Percentiles rank a stretch among this genome's conserved stretches.
These are phyloP conservation scores for Pyxicephalus adspersus DNA, from an alignment of 2,113 vertebrate species.

Conservation along the genomic window DNA sequence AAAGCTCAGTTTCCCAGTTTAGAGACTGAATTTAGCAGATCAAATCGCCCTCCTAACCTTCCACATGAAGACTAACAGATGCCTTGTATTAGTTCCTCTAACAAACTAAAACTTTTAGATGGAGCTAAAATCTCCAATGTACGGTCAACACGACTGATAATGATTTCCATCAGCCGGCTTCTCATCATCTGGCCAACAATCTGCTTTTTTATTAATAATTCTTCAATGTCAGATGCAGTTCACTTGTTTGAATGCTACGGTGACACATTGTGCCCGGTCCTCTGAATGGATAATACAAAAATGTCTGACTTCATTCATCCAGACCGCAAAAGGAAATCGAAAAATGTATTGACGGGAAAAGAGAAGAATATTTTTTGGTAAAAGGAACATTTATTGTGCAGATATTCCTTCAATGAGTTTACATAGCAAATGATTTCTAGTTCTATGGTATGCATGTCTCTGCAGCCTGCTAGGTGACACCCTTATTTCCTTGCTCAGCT, in stretches of 20 bases:
- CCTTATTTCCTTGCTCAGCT: too few relatives aligned
- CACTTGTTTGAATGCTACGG: slow-evolving; percentile 15
- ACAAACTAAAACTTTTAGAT: slow-evolving; percentile 18
- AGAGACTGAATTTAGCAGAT: not conserved
- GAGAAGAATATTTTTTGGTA: not conserved
- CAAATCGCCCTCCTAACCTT: not conserved
- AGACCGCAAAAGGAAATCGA: slow-evolving; percentile 37
- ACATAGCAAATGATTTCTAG: too few relatives aligned
- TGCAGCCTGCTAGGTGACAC: too few relatives aligned
- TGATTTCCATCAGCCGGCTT: slow-evolving; percentile 38
- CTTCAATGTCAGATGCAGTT: slow-evolving; percentile 27
- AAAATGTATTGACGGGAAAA: slow-evolving; percentile 9
- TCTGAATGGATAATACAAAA: slow-evolving; percentile 16
- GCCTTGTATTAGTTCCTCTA: slow-evolving; percentile 18
- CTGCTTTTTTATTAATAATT: slow-evolving; percentile 46
- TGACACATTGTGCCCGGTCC: slow-evolving; percentile 23
- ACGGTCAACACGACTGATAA: slow-evolving; percentile 6
- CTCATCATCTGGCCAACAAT: slow-evolving; percentile 44
- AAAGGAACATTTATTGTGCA: too few relatives aligned
- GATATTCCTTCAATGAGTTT: too few relatives aligned
- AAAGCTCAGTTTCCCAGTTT: slow-evolving; percentile 10
- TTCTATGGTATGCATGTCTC: too few relatives aligned
- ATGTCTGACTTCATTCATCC: slow-evolving; percentile 46
- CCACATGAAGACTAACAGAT: slow-evolving; percentile 17
- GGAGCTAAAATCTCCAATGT: slow-evolving; percentile 25